Evolutionary conservation across 2,888 invertebrate genomes (phyloP).

Genomic region (Agrenia bidenticulata): DNA sequence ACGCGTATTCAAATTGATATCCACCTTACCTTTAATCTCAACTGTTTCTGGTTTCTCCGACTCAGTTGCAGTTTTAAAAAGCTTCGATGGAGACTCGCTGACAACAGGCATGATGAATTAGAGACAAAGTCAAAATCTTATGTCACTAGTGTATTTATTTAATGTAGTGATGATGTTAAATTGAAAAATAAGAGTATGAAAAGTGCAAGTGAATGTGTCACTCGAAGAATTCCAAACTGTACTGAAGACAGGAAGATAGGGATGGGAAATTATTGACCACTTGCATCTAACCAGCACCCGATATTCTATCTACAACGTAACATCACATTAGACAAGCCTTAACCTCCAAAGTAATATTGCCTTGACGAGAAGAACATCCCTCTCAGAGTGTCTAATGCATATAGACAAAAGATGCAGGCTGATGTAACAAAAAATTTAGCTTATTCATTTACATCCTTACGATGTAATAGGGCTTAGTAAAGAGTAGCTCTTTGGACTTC

Average conservation of each 20-base stretch:
- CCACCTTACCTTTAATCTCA: conserved; percentile 39
- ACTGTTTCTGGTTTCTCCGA: conserved; percentile 43
- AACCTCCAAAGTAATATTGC: conserved; percentile 15
- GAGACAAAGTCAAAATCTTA: too few relatives aligned
- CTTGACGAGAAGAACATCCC: not conserved
- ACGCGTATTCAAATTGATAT: too few relatives aligned
- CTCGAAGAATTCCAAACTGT: too few relatives aligned
- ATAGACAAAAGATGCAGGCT: not conserved
- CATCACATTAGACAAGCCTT: not conserved
- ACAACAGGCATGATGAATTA: conserved; percentile 8
- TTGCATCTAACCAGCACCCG: too few relatives aligned
- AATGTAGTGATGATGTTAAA: too few relatives aligned
- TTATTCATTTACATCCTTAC: not conserved
- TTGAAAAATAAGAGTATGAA: too few relatives aligned
- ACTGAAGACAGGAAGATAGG: too few relatives aligned
- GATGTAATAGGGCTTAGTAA: not conserved
- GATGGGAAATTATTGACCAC: too few relatives aligned
- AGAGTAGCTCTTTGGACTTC: not conserved
- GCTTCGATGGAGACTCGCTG: conserved; percentile 9
- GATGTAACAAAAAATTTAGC: too few relatives aligned
- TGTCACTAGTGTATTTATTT: too few relatives aligned
- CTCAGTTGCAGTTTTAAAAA: conserved; percentile 46
- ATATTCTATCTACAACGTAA: too few relatives aligned
- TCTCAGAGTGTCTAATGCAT: not conserved
- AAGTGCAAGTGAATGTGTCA: too few relatives aligned